Conservation (phyloP, 2,888 invertebrate genomes). For the Watsonalla cultraria region DNA sequence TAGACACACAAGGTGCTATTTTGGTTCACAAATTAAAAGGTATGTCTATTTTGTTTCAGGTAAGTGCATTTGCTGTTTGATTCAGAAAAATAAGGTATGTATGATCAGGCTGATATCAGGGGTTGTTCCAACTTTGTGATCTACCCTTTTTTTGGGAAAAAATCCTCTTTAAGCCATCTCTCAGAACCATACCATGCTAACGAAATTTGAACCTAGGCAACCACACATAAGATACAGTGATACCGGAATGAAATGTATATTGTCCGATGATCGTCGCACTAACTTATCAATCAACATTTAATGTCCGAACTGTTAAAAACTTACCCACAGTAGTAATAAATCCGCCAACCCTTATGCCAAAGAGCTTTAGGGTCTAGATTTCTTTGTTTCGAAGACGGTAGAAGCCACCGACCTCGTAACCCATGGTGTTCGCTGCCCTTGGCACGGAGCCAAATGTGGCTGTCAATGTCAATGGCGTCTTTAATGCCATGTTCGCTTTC, state of each 20-base stretch:
- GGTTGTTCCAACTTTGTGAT: too few relatives aligned
- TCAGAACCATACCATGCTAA: background rate
- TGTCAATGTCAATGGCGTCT: slow-evolving; percentile 65
- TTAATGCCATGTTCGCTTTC: slow-evolving; percentile 43
- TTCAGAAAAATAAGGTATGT: background rate
- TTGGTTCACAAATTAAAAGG: background rate
- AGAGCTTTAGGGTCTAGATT: background rate
- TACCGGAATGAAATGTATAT: background rate
- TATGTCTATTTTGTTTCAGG: slow-evolving; percentile 21
- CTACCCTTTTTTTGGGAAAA: too few relatives aligned
- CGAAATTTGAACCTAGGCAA: background rate
- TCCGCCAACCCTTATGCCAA: slow-evolving; percentile 3
- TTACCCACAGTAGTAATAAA: slow-evolving; percentile 19
- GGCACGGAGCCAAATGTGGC: slow-evolving; percentile 45
- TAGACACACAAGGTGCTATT: too few relatives aligned
- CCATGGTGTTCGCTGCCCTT: slow-evolving; percentile 41
- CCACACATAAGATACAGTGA: background rate
- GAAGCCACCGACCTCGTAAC: slow-evolving; percentile 39
- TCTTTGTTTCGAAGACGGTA: slow-evolving; percentile 9
- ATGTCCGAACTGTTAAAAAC: slow-evolving; percentile 29
- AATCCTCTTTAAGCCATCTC: too few relatives aligned
- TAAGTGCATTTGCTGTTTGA: slow-evolving; percentile 10
- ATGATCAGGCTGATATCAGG: too few relatives aligned
- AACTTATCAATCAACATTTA: slow-evolving; percentile 27
- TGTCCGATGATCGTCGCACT: slow-evolving; percentile 4